Percentiles rank a stretch among this genome's conserved stretches.
phyloP scores from a whole-genome alignment of 23 tunicate genomes.

The Halocynthia roretzi region DNA sequence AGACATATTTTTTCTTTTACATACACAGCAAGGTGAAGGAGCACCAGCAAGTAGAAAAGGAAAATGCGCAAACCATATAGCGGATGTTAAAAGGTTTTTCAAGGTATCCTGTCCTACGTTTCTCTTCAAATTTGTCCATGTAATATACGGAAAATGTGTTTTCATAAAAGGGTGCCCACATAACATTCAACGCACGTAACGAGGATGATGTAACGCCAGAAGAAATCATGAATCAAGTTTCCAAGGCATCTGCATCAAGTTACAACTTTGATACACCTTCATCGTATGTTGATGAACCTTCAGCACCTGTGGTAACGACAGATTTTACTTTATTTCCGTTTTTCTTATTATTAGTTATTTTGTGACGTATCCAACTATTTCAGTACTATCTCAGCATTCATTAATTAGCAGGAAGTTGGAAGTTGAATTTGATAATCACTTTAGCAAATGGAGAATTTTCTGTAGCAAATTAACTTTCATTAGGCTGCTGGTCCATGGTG shows the following conservation, averaged over 20 bases:
- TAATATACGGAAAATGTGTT: not conserved
- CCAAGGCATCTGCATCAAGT: conserved; percentile 51
- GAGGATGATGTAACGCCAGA: conserved; percentile 88
- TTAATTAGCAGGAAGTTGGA: too few species aligned
- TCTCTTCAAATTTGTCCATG: not conserved
- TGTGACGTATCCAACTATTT: too few species aligned
- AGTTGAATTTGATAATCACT: too few species aligned
- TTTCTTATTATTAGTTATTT: too few species aligned
- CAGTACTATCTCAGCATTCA: too few species aligned
- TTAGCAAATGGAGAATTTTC: too few species aligned
- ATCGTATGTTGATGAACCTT: conserved; percentile 5
- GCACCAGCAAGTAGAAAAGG: conserved; percentile 94
- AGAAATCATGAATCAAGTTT: conserved; percentile 74
- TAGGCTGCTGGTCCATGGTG: too few species aligned
- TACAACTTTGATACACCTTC: conserved; percentile 58
- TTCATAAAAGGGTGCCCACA: conserved; percentile 47
- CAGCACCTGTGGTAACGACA: conserved; percentile 45
- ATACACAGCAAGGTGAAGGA: conserved; percentile 85
- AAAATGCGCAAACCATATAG: conserved; percentile 86
- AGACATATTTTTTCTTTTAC: too few species aligned
- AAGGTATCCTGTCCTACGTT: conserved; percentile 23
- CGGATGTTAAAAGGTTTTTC: conserved; percentile 79
- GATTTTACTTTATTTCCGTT: too few species aligned
- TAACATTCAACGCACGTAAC: conserved; percentile 67
- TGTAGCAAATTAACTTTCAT: too few species aligned